A percentile compares a stretch with the other conserved stretches of the same genome.
These are phyloP conservation scores for Melipona quadrifasciata DNA, from an alignment of 1,140 invertebrate species.

Conservation along the genomic window DNA sequence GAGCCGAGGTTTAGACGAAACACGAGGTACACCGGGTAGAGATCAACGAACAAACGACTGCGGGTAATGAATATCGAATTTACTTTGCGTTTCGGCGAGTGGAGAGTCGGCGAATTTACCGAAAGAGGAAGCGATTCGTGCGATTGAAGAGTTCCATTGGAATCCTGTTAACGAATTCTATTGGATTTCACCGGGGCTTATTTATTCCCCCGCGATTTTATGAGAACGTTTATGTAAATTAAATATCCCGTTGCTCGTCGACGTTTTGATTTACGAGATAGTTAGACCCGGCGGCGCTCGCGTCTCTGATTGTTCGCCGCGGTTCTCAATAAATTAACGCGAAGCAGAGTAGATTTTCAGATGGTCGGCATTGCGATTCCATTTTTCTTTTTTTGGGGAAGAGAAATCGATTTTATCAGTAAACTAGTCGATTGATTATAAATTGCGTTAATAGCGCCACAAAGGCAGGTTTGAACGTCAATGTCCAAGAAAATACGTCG, in stretches of 20 bases:
- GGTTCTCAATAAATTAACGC: background rate
- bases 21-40: background rate
- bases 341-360: background rate
- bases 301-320: background rate
- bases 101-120: background rate
- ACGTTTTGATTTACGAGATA: background rate
- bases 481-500: too few relatives aligned
- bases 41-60: background rate
- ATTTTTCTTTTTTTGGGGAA: background rate
- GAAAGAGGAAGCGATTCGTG: background rate
- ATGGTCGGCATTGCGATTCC: background rate
- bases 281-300: background rate
- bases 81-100: background rate
- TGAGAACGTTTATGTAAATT: background rate
- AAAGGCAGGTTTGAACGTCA: too few relatives aligned
- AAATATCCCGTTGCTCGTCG: background rate
- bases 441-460: too few relatives aligned
- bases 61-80: slow-evolving; percentile 10
- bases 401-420: too few relatives aligned
- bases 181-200: background rate
- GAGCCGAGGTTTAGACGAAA: background rate
- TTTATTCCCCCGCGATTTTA: background rate
- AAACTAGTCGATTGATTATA: too few relatives aligned
- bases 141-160: background rate
- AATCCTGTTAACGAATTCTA: slow-evolving; percentile 5